phyloP scores from a whole-genome alignment of 2,888 invertebrate genomes.

The Zhuqinia jingwanae region DNA sequence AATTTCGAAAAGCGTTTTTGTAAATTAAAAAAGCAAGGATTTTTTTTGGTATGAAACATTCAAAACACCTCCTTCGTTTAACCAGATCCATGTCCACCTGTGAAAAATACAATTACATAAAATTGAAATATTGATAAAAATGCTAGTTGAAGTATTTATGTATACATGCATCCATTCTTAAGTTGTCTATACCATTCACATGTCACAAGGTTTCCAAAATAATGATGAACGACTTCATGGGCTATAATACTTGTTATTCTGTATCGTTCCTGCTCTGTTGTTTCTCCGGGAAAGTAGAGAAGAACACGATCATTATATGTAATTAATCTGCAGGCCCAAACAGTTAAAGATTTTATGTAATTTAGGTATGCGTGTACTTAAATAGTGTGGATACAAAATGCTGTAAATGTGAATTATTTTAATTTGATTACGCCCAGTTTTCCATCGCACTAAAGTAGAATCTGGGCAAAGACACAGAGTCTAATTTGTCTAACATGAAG shows the following conservation, averaged over 20 bases:
- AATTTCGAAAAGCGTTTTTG: no score
- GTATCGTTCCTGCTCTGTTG: conserved; percentile 68
- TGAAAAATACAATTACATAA: not conserved
- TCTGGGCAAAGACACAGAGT: conserved; percentile 76
- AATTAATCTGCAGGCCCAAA: conserved; percentile 37
- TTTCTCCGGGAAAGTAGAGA: conserved; percentile 73
- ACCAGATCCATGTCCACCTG: conserved; percentile 75
- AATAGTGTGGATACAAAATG: no score
- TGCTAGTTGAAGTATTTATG: no score
- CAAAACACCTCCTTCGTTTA: conserved; percentile 78
- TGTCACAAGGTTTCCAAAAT: conserved; percentile 71
- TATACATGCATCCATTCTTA: no score
- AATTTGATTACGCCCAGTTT: conserved; percentile 64
- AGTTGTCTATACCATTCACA: conserved; percentile 61
- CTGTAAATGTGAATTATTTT: not conserved
- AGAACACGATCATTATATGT: conserved; percentile 65
- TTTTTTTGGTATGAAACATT: no score
- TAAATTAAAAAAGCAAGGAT: no score
- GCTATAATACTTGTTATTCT: conserved; percentile 69
- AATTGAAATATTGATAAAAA: conserved; percentile 15
- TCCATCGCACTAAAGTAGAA: conserved; percentile 71
- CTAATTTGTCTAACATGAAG: conserved; percentile 84
- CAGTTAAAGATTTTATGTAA: no score
- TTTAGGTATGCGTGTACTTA: no score
- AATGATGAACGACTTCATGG: conserved; percentile 75